Conservation (phyloP, 2,113 vertebrate species). For the Mustela nigripes region DNA sequence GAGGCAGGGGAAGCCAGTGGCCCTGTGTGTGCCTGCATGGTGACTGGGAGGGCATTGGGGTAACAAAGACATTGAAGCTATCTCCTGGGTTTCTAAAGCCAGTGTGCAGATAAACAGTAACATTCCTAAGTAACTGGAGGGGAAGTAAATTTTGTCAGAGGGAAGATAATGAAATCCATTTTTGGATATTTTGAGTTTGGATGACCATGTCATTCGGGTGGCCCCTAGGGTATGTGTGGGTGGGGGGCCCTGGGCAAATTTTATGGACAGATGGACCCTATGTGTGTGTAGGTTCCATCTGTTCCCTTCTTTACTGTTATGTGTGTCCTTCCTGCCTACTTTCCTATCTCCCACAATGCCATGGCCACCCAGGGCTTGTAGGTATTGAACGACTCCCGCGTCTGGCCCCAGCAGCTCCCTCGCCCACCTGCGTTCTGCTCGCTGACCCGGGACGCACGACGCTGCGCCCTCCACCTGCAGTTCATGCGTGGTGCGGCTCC, state of each 20-base stretch:
- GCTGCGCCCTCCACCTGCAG: fast-evolving
- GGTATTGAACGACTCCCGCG: too few relatives aligned
- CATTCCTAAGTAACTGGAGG: neutral
- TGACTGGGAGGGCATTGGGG: fast-evolving
- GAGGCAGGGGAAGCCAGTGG: neutral
- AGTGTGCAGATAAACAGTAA: neutral
- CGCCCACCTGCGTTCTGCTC: neutral
- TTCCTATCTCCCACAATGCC: neutral
- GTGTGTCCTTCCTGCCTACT: neutral
- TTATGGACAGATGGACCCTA: too few relatives aligned
- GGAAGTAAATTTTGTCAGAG: neutral
- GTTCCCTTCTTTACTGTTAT: neutral
- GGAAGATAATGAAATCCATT: neutral
- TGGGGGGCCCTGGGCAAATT: neutral
- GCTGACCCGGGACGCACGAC: fast-evolving
- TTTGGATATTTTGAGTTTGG: neutral
- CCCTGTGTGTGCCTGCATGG: fast-evolving
- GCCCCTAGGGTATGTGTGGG: neutral
- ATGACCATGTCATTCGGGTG: too few relatives aligned
- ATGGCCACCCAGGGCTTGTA: neutral
- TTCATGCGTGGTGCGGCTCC: fast-evolving
- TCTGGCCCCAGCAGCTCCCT: neutral
- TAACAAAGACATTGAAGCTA: neutral
- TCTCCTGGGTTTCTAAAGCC: neutral
- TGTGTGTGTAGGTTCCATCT: neutral